These are phyloP conservation scores for Crocidura indochinensis DNA, from an alignment of 2,797 vertebrate species.

Conservation along the genomic window DNA sequence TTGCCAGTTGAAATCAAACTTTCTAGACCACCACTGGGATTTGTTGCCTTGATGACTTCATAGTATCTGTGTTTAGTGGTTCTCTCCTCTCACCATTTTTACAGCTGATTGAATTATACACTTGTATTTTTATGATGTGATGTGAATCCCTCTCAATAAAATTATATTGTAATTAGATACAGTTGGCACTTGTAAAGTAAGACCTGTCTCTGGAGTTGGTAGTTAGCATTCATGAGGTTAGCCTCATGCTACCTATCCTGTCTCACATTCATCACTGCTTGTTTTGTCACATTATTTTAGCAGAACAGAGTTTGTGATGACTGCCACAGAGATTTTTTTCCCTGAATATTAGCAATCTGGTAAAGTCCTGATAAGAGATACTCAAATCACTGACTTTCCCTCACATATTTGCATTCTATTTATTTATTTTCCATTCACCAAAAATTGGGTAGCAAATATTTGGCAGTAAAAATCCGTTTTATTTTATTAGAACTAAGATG, in stretches of 20 bases:
- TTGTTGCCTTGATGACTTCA: no score
- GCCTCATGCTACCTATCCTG: background rate
- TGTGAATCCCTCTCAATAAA: no score
- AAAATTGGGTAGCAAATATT: conserved; percentile 41
- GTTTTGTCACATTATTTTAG: background rate
- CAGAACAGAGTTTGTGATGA: background rate
- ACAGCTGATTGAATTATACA: no score
- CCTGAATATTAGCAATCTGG: background rate
- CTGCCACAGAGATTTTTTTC: background rate
- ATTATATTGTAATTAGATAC: no score
- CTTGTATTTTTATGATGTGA: no score
- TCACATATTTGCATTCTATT: background rate
- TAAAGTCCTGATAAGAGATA: background rate
- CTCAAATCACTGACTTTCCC: background rate
- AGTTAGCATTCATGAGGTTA: no score
- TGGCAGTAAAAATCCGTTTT: conserved; percentile 42
- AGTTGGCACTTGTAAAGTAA: no score
- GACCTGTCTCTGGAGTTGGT: no score
- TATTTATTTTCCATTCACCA: conserved; percentile 29
- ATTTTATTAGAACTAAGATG: conserved; percentile 64
- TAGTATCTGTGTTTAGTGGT: no score
- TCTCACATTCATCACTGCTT: background rate
- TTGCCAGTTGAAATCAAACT: no score
- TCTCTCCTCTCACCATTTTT: no score
- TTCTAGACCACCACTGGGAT: no score